A percentile compares a stretch with the other conserved stretches of the same genome.
These are phyloP conservation scores for Pristionchus maxplancki DNA, from an alignment of 2,888 invertebrate genomes.

Conservation along the genomic window DNA sequence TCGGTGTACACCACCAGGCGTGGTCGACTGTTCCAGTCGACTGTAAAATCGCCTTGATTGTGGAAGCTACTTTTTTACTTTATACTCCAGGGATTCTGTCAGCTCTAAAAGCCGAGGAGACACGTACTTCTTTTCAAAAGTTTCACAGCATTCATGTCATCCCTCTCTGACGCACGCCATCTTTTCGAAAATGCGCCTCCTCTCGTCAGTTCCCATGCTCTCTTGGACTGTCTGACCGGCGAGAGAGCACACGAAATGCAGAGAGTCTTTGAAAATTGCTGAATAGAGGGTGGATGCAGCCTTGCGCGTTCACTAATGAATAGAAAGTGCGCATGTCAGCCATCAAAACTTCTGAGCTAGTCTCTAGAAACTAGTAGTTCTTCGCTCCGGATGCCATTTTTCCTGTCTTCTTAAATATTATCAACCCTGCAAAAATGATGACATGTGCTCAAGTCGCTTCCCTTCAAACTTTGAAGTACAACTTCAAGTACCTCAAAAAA, in stretches of 20 bases:
- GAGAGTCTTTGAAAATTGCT: background rate
- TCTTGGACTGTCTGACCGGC: background rate
- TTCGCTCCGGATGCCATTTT: no score
- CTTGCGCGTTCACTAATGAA: background rate
- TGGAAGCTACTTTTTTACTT: no score
- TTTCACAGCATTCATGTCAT: background rate
- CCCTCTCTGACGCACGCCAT: background rate
- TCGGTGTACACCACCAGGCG: no score
- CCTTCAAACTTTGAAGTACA: no score
- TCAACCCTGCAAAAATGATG: no score
- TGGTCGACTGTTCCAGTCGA: no score
- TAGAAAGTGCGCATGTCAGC: background rate
- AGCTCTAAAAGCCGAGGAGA: background rate
- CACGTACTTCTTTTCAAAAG: background rate
- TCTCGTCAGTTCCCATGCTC: background rate
- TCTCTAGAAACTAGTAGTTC: no score
- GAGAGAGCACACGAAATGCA: background rate
- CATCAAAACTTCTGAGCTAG: background rate
- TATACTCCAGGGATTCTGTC: no score
- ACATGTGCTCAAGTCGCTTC: no score
- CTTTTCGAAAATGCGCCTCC: background rate
- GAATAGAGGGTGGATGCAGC: background rate
- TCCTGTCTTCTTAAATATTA: no score
- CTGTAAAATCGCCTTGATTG: no score
- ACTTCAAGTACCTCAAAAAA: no score